Evolutionary conservation across 2,797 vertebrate species (phyloP), one percentile per base, ranked within the genome.

Genomic region (Bradypodion ventrale): DNA sequence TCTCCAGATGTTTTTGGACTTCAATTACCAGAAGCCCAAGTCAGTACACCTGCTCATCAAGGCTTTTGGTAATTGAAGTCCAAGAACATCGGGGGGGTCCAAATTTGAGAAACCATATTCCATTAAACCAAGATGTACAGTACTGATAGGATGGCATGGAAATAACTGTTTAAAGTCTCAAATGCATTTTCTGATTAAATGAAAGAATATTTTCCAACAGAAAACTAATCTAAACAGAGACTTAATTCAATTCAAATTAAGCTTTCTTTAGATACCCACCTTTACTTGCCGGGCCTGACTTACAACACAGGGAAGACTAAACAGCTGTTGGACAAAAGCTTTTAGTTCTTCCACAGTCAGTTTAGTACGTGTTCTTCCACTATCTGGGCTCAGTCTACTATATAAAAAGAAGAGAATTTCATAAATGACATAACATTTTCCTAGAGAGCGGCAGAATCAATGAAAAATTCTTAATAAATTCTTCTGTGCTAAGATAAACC

Each of bases 301-400:
- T 95, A 99, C 97, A 93, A 99, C 90, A 88, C 99, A 99, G 0
- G 99, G 98, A 89, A 99, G 96, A 85, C 97, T 97, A 87, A 97
- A 99, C 60, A 99, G 96, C 91, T 99, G 99, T 62, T 98, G 98
- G 74, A 99, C 99, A 73, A 99, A 99, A 1, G 97, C 98, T 92
- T 99, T 99, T 42, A 99, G 95, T 93, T 99, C 99, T 86, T 99
- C 98, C 95, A 99, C 97, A 0, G 98, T 99, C 85, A 99, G 96
- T 90, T 99, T 99, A 87, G 97, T 98, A 66, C 99, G 97, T 59
- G 96, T 97, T 72, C 96, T 97, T 80, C 96, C 96, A 75, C 95
- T 96, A 16, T 99, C 98, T 25, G 97, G 95, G 76, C 96, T 97
- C 91, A 97, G 96, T 68, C 97, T 97, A 92, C 95, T 97, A 94